phyloP scores from a whole-genome alignment of 2,888 invertebrate species.

The Alentia gelatinosa region DNA sequence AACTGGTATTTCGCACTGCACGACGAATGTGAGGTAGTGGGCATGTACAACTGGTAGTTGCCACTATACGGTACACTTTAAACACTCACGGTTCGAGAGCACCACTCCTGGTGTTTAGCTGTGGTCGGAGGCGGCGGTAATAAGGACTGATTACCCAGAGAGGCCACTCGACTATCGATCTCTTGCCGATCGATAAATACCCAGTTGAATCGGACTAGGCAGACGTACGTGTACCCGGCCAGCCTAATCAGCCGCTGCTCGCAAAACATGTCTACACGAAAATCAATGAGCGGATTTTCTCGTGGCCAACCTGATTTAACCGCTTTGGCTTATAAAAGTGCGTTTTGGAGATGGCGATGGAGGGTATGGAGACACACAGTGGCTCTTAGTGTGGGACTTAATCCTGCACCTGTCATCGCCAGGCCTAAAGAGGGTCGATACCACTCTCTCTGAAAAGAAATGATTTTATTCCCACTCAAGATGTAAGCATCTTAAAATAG shows the following conservation, averaged over 20 bases:
- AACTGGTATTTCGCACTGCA: too few species aligned
- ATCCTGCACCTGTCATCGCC: background rate
- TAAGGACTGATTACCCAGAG: background rate
- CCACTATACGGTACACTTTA: too few species aligned
- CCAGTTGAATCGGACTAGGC: background rate
- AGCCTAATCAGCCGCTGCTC: background rate
- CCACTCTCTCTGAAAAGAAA: background rate
- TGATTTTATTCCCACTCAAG: background rate
- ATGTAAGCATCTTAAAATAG: background rate
- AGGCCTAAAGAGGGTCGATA: background rate
- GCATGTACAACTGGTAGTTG: too few species aligned
- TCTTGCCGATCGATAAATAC: background rate
- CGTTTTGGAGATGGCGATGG: background rate
- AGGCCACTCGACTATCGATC: background rate
- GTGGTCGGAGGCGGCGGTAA: background rate
- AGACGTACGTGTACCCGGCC: background rate
- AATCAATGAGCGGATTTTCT: background rate
- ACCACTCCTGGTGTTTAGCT: too few species aligned
- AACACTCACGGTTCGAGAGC: too few species aligned
- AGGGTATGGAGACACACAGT: background rate
- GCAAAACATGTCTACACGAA: background rate
- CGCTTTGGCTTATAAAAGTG: background rate
- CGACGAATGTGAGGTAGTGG: too few species aligned
- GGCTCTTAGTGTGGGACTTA: background rate
- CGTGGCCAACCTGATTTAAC: background rate